Conservation (phyloP, 1,140 invertebrate genomes). For the Drosophila kepulauana region DNA sequence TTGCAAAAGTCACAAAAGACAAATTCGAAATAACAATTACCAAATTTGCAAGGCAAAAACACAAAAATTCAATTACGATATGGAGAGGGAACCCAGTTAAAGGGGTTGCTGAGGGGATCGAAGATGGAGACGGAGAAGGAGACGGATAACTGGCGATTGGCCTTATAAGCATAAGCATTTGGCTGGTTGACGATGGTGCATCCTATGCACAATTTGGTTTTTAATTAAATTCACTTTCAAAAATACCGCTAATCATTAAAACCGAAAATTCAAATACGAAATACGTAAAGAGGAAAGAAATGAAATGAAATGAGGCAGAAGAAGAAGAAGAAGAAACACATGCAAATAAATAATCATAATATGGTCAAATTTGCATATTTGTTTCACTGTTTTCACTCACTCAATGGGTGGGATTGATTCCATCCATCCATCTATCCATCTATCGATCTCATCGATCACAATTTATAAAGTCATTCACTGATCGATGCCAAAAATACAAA, state of each 20-base stretch:
- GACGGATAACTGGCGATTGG: constrained; percentile 29
- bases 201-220: constrained; percentile 59
- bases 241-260: constrained; percentile 80
- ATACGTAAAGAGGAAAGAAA: constrained; percentile 8
- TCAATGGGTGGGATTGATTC: constrained; percentile 26
- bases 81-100: no score
- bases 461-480: constrained; percentile 34
- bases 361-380: constrained; percentile 49
- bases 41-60: constrained; percentile 22
- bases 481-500: constrained; percentile 4
- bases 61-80: constrained; percentile 34
- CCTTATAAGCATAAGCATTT: constrained; percentile 49
- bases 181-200: constrained; percentile 35
- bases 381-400: constrained; percentile 28
- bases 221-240: constrained; percentile 83
- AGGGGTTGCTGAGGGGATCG: no score
- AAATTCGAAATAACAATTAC: constrained; percentile 37
- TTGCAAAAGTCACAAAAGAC: constrained; percentile 18
- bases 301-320: not conserved
- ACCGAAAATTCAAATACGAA: constrained; percentile 43
- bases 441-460: constrained; percentile 35
- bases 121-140: not conserved
- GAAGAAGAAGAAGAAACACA: constrained; percentile 26
- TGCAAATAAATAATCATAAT: constrained; percentile 52
- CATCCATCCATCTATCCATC: not conserved